Evolutionary conservation across 2,797 vertebrate species (phyloP).

Genomic region (Austrolebias charrua): DNA sequence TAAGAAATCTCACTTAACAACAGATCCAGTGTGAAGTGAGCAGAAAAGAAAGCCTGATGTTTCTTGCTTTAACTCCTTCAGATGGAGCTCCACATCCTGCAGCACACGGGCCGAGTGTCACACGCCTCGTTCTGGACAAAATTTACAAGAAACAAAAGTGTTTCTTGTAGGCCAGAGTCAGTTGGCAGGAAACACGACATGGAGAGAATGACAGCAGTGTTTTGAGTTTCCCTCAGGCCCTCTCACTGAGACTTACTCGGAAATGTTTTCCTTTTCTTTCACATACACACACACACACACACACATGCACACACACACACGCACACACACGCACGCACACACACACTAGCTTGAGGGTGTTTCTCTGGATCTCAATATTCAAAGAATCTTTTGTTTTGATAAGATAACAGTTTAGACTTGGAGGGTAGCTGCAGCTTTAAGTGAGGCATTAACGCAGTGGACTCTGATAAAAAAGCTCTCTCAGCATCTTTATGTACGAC

Average conservation of each 20-base stretch:
- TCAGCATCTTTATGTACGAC: constrained; percentile 7
- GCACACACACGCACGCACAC: constrained; percentile 32
- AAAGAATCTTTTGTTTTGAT: constrained; percentile 70
- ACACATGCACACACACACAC: too few species aligned
- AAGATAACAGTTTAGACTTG: constrained; percentile 62
- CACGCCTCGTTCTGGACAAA: constrained; percentile 5
- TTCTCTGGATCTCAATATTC: constrained; percentile 66
- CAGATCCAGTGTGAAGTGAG: constrained; percentile 52
- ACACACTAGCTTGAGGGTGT: constrained; percentile 58
- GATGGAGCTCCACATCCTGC: constrained; percentile 10
- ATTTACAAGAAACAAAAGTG: constrained; percentile 48
- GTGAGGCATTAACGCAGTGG: too few species aligned
- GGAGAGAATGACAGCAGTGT: constrained; percentile 55
- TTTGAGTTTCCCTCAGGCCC: constrained; percentile 53
- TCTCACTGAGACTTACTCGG: constrained; percentile 41
- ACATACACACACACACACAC: too few species aligned
- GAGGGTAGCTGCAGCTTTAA: constrained; percentile 44
- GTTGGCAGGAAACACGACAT: constrained; percentile 44
- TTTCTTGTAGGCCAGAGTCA: constrained; percentile 37
- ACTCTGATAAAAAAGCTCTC: constrained; percentile 20
- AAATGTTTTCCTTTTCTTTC: constrained; percentile 67
- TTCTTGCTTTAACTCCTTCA: constrained; percentile 14
- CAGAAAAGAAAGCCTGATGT: constrained; percentile 26
- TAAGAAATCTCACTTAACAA: constrained; percentile 47
- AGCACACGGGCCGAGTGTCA: constrained; percentile 13